Evolutionary conservation across 1,140 invertebrate species (phyloP).

Genomic region (Sycophaga agraensis): DNA sequence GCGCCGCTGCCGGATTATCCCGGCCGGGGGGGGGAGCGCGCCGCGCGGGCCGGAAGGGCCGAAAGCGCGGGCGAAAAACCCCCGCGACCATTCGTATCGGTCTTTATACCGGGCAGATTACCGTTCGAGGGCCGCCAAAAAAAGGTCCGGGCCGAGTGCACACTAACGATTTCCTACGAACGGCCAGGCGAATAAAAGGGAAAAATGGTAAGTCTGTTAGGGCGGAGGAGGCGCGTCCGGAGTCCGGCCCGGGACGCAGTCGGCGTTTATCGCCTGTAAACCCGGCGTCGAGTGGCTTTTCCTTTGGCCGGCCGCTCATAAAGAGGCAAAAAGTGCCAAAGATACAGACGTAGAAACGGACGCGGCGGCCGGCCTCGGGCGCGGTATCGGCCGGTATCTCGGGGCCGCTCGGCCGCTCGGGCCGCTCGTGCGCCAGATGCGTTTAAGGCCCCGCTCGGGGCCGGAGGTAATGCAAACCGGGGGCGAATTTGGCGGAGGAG

Average conservation of each 20-base stretch:
- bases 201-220: no score
- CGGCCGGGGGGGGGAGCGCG: no score
- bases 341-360: conserved; percentile 20
- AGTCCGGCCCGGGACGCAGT: no score
- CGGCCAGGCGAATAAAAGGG: no score
- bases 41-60: no score
- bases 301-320: background rate
- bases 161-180: no score
- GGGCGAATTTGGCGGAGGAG: conserved; percentile 26
- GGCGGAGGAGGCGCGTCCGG: background rate
- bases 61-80: no score
- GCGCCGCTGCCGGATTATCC: no score
- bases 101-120: no score
- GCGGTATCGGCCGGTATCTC: conserved; percentile 36
- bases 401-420: conserved; percentile 2
- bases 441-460: conserved; percentile 16
- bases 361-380: conserved; percentile 3
- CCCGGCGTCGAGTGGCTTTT: background rate
- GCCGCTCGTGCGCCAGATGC: conserved; percentile 20
- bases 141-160: no score
- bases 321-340: conserved; percentile 5
- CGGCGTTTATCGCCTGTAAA: background rate
- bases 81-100: no score
- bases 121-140: no score
- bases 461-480: conserved; percentile 25